These are phyloP conservation scores for Gallirallus australis DNA, from an alignment of 2,797 vertebrate genomes.

Conservation along the genomic window DNA sequence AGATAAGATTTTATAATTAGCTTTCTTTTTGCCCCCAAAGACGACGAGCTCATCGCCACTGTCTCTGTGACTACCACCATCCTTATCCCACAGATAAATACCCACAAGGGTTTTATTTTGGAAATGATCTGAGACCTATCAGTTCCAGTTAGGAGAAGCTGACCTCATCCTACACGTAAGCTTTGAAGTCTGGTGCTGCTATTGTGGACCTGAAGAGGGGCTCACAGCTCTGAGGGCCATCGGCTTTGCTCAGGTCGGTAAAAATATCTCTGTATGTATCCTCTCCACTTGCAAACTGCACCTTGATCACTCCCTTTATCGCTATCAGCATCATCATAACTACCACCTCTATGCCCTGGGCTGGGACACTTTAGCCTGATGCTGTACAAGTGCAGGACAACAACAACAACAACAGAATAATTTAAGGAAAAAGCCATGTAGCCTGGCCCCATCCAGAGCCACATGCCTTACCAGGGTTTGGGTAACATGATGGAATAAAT, in stretches of 20 bases:
- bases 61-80: background rate
- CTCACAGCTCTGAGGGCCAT: background rate
- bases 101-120: background rate
- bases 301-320: background rate
- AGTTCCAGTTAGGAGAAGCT: background rate
- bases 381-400: background rate
- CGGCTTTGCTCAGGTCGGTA: background rate
- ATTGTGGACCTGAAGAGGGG: background rate
- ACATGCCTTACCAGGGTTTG: background rate
- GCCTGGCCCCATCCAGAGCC: background rate
- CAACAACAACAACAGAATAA: background rate
- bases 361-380: background rate
- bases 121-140: background rate
- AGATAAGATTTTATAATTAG: background rate
- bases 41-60: background rate
- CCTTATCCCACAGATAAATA: background rate
- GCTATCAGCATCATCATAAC: background rate
- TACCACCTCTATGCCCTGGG: background rate
- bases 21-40: background rate
- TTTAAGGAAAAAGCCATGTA: background rate
- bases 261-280: too few relatives aligned
- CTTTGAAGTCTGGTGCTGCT: background rate
- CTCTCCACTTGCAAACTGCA: background rate
- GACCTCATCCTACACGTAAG: background rate
- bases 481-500: constrained; percentile 24